Evolutionary conservation across 2,113 vertebrate species (phyloP), one percentile per base, ranked within the genome.

Genomic region (Tringa solitaria): DNA sequence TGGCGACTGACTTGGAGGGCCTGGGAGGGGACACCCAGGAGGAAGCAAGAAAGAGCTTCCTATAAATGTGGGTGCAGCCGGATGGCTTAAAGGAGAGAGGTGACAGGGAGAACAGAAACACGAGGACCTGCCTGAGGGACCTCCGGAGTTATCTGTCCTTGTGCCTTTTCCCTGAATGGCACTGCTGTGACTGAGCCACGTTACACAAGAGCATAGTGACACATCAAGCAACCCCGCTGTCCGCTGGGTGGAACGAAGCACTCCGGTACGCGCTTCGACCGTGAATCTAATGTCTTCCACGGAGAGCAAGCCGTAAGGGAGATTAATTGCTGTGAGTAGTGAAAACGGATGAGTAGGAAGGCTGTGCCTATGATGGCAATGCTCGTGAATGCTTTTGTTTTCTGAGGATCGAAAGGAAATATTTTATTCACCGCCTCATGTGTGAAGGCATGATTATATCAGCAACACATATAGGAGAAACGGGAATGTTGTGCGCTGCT

Each of bases 351-450:
- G 19, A 72, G 64, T 8, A 6, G 27, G 35, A 68, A 90, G 37
- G 48, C 30, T 82, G 45, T 59, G 65, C 45, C 46, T 79, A 6
- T 6, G 45, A 76, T 59, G 70, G 37, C 24, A 79, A 3, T 33
- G 50, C n/a, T 69, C 76, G 17, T 46, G 59, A 95, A 69, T n/a
- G 63, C 30, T 46, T 39, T 84, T 93, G 32, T 37, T 93, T 95
- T 43, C 43, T 54, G 69, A 67, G 37, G 64, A 79, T 2, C 50
- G 23, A 72, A 57, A 82, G 37, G 43, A 79, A 91, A 43, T 76
- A 65, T 87, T 89, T 89, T 51, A 64, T 74, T 85, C 21, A 15
- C 33, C 46, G 18, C 23, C 27, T 75, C 32, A 4, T 60, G 14
- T 63, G 30, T 54, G 53, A 89, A 79, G 28, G 19, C 15, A 63